Evolutionary conservation across 2,888 invertebrate genomes (phyloP).

Genomic region (Alviniconcha strummeri): DNA sequence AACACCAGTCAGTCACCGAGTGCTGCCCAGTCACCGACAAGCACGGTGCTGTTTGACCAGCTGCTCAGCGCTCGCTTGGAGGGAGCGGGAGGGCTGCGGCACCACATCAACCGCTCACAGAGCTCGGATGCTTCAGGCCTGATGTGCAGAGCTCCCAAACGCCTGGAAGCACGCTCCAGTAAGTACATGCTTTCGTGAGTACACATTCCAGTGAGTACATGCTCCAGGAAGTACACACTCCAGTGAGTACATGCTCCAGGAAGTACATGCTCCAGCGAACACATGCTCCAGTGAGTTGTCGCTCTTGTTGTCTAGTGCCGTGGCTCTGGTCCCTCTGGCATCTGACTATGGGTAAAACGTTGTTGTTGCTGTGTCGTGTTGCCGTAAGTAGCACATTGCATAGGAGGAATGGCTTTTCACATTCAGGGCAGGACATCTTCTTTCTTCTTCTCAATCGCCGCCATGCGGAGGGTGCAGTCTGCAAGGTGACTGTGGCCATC

Average conservation of each 20-base stretch:
- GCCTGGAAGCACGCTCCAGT: slow-evolving; percentile 33
- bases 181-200: neutral
- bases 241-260: slow-evolving; percentile 32
- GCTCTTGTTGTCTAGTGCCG: no score
- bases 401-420: no score
- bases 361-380: no score
- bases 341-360: no score
- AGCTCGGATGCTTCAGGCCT: slow-evolving; percentile 29
- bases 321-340: no score
- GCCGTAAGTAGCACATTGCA: no score
- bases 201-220: no score
- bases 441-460: no score
- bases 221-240: slow-evolving; percentile 10
- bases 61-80: slow-evolving; percentile 29
- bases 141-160: slow-evolving; percentile 12
- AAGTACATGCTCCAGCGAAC: neutral
- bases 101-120: slow-evolving; percentile 33
- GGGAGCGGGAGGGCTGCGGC: slow-evolving; percentile 20
- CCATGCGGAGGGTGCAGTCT: no score
- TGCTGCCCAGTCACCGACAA: slow-evolving; percentile 23
- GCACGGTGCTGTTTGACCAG: slow-evolving; percentile 39
- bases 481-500: no score
- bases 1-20: slow-evolving; percentile 54
- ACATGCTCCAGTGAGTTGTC: no score
- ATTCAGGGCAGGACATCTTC: no score